Conservation (phyloP, 2,797 vertebrate species). For the Acrossocheilus wenchowensis region DNA sequence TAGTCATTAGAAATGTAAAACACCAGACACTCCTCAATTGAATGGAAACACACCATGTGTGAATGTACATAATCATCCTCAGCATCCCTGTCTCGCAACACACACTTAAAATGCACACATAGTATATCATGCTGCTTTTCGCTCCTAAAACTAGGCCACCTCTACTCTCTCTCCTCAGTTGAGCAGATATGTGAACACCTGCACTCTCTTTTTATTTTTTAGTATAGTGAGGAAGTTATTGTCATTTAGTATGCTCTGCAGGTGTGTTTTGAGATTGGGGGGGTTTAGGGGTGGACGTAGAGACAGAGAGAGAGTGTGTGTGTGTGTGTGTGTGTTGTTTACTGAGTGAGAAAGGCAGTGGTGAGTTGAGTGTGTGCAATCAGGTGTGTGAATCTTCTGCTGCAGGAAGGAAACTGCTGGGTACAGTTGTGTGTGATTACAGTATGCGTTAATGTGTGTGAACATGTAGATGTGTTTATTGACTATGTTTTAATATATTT, state of each 20-base stretch:
- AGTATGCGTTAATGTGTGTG: background rate
- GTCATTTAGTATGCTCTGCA: constrained; percentile 10
- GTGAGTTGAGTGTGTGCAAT: constrained; percentile 7
- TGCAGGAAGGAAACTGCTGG: constrained; percentile 21
- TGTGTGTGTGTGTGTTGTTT: constrained; percentile 5
- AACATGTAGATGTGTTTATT: background rate
- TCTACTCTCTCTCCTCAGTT: background rate
- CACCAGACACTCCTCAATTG: background rate
- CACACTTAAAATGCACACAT: background rate
- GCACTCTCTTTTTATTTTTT: background rate
- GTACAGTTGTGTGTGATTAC: background rate
- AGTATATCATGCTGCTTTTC: constrained; percentile 8
- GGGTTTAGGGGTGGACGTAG: background rate
- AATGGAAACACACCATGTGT: background rate
- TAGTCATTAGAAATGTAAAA: background rate
- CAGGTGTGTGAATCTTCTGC: constrained; percentile 26
- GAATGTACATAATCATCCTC: background rate
- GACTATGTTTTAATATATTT: background rate
- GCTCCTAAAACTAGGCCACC: constrained; percentile 12
- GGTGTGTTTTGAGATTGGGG: constrained; percentile 22
- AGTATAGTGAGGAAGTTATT: background rate
- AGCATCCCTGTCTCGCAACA: background rate
- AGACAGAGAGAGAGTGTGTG: background rate
- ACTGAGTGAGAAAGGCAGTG: background rate
- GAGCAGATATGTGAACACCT: background rate